Conservation (phyloP, 2,888 invertebrate species). For the Hypercompe scribonia region DNA sequence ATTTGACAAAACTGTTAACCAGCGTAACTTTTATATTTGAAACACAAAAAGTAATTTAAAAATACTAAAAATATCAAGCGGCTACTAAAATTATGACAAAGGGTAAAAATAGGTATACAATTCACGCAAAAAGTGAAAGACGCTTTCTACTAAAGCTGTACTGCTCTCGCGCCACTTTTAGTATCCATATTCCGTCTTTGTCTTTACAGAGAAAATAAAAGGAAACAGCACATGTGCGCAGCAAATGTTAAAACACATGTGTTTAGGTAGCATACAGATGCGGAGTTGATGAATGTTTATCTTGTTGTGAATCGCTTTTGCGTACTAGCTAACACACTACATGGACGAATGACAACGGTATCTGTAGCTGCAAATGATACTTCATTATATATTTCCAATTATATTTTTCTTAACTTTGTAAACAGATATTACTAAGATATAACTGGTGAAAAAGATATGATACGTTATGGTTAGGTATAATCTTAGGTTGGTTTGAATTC, state of each 20-base stretch:
- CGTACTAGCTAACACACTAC: background rate
- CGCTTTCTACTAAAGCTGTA: background rate
- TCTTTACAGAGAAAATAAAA: slow-evolving; percentile 38
- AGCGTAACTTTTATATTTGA: background rate
- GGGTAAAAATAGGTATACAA: background rate
- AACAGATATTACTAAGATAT: background rate
- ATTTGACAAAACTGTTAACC: background rate
- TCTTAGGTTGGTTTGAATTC: too few species aligned
- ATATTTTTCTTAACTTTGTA: background rate
- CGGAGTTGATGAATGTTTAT: slow-evolving; percentile 8
- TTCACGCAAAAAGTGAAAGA: background rate
- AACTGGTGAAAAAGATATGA: background rate
- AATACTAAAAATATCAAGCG: background rate
- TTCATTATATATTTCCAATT: background rate
- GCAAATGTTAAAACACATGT: slow-evolving; percentile 52
- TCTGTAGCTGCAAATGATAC: background rate
- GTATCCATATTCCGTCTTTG: slow-evolving; percentile 32
- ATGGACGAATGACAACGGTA: background rate
- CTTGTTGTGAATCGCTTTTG: background rate
- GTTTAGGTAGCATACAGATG: background rate
- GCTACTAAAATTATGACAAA: background rate
- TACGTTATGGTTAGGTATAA: too few species aligned
- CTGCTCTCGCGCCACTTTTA: slow-evolving; percentile 8
- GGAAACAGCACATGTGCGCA: slow-evolving; percentile 47
- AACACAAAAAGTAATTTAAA: background rate